Evolutionary conservation across 2,113 vertebrate species (phyloP), one percentile per base, ranked within the genome.

Genomic region (Marmota monax): DNA sequence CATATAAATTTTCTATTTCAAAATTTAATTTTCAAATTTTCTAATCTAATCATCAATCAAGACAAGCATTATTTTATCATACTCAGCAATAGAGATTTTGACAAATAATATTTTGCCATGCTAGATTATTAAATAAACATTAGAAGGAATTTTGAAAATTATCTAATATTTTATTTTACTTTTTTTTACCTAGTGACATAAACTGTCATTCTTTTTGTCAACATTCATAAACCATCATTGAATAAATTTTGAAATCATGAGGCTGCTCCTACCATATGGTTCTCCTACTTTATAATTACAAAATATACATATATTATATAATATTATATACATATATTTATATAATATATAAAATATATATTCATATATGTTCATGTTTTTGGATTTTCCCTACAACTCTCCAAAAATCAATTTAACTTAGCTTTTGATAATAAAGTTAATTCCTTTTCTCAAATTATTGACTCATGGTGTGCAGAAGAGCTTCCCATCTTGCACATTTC

Each of bases 21-120:
- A 56, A 73, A 96, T 67, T 29, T 8, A 22, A 63, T 37, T 89
- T 94, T 73, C 32, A 86, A 88, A 58, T 80, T 18, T 69, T 82
- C 1, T 84, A 58, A 65, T 96, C 4, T 65, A 45, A 2, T 67
- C 22, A 83, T 87, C 27, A 8, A 51, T 63, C 2, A 88, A 39
- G 63, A 76, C 5, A 93, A 72, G 8, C 22, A 34, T 51, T 53
- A 67, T 7, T 70, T 74, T 53, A 17, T 78, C 9, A 84, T 16
- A 39, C 5, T 79, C 34, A 84, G 58, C 37, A 11, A 83, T 10
- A 90, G 25, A 22, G 22, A 90, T 32, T 90, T 92, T 74, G n/a
- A 23, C 23, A 90, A 77, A 37, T 32, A 58, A 84, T 74, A 42
- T 74, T 78, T 51, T 51, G 51, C 13, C 20, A 77, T 18, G 5